Conservation (phyloP, 2,888 invertebrate genomes). For the Pediacus dermestoides region DNA sequence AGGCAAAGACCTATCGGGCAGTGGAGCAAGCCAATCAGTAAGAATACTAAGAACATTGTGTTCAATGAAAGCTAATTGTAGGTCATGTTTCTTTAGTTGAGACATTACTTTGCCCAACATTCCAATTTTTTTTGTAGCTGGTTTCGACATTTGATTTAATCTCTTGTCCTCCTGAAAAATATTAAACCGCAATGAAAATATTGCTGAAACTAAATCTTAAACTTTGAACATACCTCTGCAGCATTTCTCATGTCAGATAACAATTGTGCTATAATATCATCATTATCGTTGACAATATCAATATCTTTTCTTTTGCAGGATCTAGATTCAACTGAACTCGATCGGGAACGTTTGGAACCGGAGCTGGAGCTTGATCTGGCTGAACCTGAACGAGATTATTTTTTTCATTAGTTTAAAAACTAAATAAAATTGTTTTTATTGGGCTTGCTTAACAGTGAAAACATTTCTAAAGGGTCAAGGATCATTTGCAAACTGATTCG, state of each 20-base stretch:
- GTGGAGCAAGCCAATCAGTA: constrained; percentile 97
- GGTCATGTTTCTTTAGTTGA: constrained; percentile 90
- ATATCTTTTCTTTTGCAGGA: constrained; percentile 83
- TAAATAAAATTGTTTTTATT: too few species aligned
- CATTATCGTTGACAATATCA: constrained; percentile 97
- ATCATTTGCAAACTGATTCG: too few species aligned
- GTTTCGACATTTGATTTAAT: constrained; percentile 75
- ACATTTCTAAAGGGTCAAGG: too few species aligned
- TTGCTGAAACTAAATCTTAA: constrained; percentile 1
- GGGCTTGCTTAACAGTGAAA: too few species aligned
- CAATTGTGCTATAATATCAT: constrained; percentile 91
- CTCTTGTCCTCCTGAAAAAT: constrained; percentile 71
- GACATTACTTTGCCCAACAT: constrained; percentile 86
- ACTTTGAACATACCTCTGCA: constrained; percentile 59
- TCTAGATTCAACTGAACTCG: constrained; percentile 51
- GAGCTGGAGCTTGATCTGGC: constrained; percentile 32
- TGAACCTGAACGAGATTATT: constrained; percentile 16
- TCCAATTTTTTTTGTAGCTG: constrained; percentile 89
- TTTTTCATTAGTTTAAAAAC: too few species aligned
- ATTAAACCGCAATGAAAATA: neutral
- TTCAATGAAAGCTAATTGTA: constrained; percentile 94
- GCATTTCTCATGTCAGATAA: constrained; percentile 88
- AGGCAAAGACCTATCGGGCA: constrained; percentile 96
- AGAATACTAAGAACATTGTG: constrained; percentile 87
- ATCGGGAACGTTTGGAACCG: constrained; percentile 33